Percentiles rank a stretch among this genome's conserved stretches.
Conservation (phyloP, 2,113 vertebrate genomes). For the Cryptomyrus ogoouensis region DNA sequence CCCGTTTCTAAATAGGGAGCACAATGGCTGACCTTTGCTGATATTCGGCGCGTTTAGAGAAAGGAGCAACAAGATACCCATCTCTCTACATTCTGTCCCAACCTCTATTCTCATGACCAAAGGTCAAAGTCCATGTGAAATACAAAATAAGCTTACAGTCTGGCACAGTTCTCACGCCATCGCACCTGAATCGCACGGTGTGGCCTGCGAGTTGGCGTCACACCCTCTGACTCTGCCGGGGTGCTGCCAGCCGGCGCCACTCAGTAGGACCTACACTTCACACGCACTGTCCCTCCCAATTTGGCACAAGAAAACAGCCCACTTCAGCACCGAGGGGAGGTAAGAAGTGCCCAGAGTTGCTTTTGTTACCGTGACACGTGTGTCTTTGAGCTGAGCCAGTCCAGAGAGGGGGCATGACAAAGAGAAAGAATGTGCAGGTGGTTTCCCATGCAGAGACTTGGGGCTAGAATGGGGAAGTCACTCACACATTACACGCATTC, state of each 20-base stretch:
- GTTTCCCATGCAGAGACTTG: neutral
- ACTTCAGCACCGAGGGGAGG: neutral
- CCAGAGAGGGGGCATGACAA: neutral
- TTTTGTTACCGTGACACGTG: neutral
- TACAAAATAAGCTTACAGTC: neutral
- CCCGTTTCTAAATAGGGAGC: neutral
- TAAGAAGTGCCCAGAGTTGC: neutral
- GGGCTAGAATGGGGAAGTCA: neutral
- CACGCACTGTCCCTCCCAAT: neutral
- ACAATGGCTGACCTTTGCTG: conserved; percentile 22
- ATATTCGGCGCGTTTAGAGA: neutral
- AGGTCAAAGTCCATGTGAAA: neutral
- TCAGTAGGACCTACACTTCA: neutral
- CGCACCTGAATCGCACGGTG: neutral
- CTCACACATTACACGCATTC: neutral
- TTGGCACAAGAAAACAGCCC: neutral
- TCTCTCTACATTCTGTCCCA: neutral
- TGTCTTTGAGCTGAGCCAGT: neutral
- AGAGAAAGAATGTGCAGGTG: neutral
- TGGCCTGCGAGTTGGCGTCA: neutral
- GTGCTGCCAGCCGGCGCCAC: neutral
- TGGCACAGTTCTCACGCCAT: neutral
- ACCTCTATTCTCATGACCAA: neutral
- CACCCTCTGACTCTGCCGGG: neutral
- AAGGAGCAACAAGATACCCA: neutral